Base-by-base conservation (phyloP, 2,113 vertebrate genomes). In the Labeo rohita region DNA sequence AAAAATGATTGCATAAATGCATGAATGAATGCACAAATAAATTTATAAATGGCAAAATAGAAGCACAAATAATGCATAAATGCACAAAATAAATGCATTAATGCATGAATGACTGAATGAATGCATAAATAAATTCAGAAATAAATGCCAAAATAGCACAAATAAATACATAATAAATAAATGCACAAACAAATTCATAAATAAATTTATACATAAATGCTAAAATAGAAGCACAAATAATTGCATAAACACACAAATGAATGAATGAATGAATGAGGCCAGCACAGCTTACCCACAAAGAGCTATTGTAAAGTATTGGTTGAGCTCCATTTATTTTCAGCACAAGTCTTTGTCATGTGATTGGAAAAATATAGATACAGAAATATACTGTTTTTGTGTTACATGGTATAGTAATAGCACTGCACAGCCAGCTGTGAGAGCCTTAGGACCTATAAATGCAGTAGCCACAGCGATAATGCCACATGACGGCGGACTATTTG, bases 371-470 rank as follows among this genome's bases (percentile, higher is more conserved):
- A 70, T 39, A 18, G 65, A 36, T 9, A 18, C 16, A 52, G 75
- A 11, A 16, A 72, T 74, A 43, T 23, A 21, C 39, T 39, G 0
- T 23, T 8, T 36, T 56, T 50, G 34, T 54, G 49, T 50, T 5
- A 56, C 34, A 18, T 77, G 47, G 15, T 8, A 54, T 54, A 21
- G 75, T 13, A 74, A 74, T 74, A 81, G n/a, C 50, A 66, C 28
- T 83, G 16, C 13, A 12, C 45, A 4, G 6, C 70, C 15, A 16
- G 13, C 28, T 21, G 21, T 49, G 54, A 13, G 39, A 49, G 34
- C 66, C 45, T 36, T n/a, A 43, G 54, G 66, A 82, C 49, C 61
- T 73, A 8, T 81, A 54, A 79, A 84, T 47, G 75, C 47, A 80
- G 36, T 16, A 23, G 65, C n/a, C 8, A 4, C 65, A 61, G 54